Conservation (phyloP, 2,797 vertebrate species). For the Agapornis canus region DNA sequence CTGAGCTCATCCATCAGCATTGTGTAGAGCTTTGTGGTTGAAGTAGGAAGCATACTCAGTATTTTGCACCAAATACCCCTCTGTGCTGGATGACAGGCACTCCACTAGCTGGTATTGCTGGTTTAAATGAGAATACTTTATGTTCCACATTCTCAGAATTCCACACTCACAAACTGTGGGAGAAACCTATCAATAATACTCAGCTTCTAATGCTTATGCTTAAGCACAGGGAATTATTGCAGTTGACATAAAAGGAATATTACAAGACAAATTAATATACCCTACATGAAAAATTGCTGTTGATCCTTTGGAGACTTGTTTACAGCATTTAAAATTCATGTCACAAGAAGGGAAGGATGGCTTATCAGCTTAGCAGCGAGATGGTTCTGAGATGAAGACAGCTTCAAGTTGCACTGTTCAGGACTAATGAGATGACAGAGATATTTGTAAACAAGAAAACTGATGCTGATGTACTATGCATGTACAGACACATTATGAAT, state of each 20-base stretch:
- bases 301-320: slow-evolving; percentile 23
- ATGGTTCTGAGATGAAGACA: slow-evolving; percentile 3
- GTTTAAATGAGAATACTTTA: not conserved
- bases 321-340: slow-evolving; percentile 31
- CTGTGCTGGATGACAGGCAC: not conserved
- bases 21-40: not conserved
- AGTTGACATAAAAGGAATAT: slow-evolving; percentile 55
- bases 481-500: not conserved
- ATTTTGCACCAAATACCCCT: not conserved
- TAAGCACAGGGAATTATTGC: slow-evolving; percentile 62
- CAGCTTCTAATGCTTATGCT: slow-evolving; percentile 59
- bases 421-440: not conserved
- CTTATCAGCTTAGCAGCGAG: slow-evolving; percentile 6
- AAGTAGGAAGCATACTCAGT: not conserved
- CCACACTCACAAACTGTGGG: not conserved
- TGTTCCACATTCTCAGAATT: not conserved
- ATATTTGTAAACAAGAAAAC: not conserved
- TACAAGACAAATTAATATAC: slow-evolving; percentile 72
- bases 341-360: not conserved
- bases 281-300: slow-evolving; percentile 30
- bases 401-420: not conserved
- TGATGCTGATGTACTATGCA: not conserved
- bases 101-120: not conserved
- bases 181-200: not conserved
- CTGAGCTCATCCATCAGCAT: not conserved